Evolutionary conservation across 1,140 invertebrate genomes (phyloP).

Genomic region (Leguminivora glycinivorella): DNA sequence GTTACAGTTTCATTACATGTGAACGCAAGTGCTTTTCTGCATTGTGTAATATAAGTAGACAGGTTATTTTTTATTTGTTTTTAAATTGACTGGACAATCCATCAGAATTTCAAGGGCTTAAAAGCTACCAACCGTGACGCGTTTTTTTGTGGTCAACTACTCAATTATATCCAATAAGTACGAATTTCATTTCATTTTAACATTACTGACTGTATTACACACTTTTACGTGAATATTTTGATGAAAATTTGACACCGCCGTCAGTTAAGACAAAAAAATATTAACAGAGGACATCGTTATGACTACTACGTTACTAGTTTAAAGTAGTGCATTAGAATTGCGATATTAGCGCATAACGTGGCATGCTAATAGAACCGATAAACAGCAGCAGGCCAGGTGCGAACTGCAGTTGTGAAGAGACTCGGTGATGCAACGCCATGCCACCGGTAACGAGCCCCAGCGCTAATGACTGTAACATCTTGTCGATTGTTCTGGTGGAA

Average conservation of each 20-base stretch:
- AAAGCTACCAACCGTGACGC: too few relatives aligned
- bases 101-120: too few relatives aligned
- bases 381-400: constrained; percentile 8
- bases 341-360: constrained; percentile 10
- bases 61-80: background rate
- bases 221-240: too few relatives aligned
- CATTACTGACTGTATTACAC: too few relatives aligned
- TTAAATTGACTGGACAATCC: background rate
- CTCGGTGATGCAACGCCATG: constrained; percentile 10
- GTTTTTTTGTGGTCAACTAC: too few relatives aligned
- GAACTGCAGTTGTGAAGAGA: constrained; percentile 10
- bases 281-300: too few relatives aligned
- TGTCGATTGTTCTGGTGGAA: constrained; percentile 8
- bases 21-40: constrained; percentile 4
- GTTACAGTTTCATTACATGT: constrained; percentile 23
- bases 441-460: constrained; percentile 15
- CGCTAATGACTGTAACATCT: constrained; percentile 18
- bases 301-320: too few relatives aligned
- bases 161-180: too few relatives aligned
- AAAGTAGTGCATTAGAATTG: background rate
- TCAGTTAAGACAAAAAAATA: too few relatives aligned
- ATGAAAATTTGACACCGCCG: too few relatives aligned
- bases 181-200: too few relatives aligned
- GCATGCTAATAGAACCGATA: constrained; percentile 3
- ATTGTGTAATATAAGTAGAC: constrained; percentile 4